Conservation (phyloP, 2,113 vertebrate species). For the Cyanocitta stelleri region DNA sequence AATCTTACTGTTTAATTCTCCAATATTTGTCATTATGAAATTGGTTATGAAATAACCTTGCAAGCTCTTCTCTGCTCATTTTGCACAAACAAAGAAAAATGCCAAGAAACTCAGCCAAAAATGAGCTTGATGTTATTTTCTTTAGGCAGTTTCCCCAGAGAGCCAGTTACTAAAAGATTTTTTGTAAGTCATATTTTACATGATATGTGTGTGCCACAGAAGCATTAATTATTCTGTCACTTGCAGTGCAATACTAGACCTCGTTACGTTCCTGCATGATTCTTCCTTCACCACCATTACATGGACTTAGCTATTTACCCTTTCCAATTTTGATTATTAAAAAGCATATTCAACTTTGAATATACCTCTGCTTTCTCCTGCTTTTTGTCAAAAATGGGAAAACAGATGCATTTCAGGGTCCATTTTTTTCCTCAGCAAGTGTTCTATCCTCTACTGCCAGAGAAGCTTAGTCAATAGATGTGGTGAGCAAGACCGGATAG, state of each 20-base stretch:
- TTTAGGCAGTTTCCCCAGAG: background rate
- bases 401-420: background rate
- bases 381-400: background rate
- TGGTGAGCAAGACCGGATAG: slow-evolving; percentile 29
- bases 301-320: background rate
- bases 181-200: background rate
- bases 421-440: background rate
- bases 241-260: background rate
- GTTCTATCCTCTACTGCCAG: background rate
- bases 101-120: background rate
- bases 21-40: background rate
- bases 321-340: background rate
- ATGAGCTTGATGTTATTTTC: background rate
- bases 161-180: background rate
- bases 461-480: slow-evolving; percentile 41
- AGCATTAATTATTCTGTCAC: background rate
- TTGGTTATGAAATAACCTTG: background rate
- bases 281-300: background rate
- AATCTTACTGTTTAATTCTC: background rate
- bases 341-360: background rate
- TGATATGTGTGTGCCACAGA: background rate
- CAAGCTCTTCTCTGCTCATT: background rate
- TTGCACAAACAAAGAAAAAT: background rate
- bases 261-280: background rate
- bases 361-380: background rate